phyloP scores from a whole-genome alignment of 1,140 invertebrate genomes.

The Hermatobates lingyangjiaoensis region DNA sequence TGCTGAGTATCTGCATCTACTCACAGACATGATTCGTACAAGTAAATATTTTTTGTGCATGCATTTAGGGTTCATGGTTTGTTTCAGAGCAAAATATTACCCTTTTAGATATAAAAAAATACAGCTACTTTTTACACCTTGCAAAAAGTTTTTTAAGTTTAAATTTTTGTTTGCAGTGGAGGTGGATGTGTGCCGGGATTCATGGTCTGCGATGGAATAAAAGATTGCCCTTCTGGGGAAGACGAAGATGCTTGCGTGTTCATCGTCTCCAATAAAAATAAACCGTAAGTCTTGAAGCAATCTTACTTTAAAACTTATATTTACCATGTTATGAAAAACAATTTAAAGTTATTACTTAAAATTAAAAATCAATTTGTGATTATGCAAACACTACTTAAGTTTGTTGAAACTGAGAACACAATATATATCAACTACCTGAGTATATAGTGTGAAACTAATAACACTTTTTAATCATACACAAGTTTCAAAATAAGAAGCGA shows the following conservation, averaged over 20 bases:
- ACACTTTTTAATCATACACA: no score
- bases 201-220: slow-evolving; percentile 46
- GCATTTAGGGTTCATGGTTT: neutral
- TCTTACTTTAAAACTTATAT: no score
- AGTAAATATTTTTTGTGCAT: neutral
- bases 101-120: neutral
- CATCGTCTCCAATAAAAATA: neutral
- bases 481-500: no score
- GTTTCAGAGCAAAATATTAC: neutral
- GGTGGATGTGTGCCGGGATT: slow-evolving; percentile 38
- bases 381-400: no score
- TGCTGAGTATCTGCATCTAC: neutral
- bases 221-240: slow-evolving; percentile 45
- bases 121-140: neutral
- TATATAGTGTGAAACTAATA: no score
- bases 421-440: no score
- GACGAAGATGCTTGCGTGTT: slow-evolving; percentile 37
- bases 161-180: neutral
- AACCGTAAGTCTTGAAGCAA: no score
- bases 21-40: neutral
- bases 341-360: no score
- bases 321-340: no score
- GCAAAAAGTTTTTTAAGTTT: neutral
- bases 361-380: no score
- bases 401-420: no score